Conservation (phyloP, 2,797 vertebrate genomes). For the Enteromius thamalakanensis region DNA sequence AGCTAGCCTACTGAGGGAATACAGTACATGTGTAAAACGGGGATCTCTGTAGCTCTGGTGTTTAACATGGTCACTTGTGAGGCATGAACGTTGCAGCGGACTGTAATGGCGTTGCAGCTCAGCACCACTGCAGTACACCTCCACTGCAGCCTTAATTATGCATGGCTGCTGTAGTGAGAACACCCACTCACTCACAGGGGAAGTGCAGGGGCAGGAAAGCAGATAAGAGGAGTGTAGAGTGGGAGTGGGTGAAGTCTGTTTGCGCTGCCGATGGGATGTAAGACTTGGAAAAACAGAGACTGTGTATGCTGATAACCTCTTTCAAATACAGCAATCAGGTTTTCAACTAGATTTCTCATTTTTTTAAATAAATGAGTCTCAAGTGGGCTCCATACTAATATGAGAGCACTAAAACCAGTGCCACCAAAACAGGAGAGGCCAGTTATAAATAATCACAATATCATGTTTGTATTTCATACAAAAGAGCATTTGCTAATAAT, state of each 20-base stretch:
- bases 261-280: slow-evolving; percentile 43
- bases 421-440: neutral
- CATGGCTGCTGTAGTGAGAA: slow-evolving; percentile 54
- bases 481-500: neutral
- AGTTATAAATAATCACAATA: neutral
- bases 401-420: neutral
- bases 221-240: slow-evolving; percentile 40
- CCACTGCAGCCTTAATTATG: slow-evolving; percentile 55
- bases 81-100: slow-evolving; percentile 15
- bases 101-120: slow-evolving; percentile 37
- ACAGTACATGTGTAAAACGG: slow-evolving; percentile 7
- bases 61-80: slow-evolving; percentile 16
- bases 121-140: slow-evolving; percentile 52
- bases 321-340: neutral
- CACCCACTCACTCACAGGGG: slow-evolving; percentile 63
- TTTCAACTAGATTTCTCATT: neutral
- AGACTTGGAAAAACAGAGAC: slow-evolving; percentile 20
- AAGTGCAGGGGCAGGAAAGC: slow-evolving; percentile 57
- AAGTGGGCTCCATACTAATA: neutral
- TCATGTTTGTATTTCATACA: neutral
- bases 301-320: slow-evolving; percentile 1
- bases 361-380: neutral
- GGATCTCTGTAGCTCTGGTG: slow-evolving; percentile 11
- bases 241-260: slow-evolving; percentile 41
- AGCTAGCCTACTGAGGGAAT: neutral